Percentiles rank a stretch among this genome's conserved stretches.
Evolutionary conservation across 2,113 vertebrate species (phyloP).

Genomic region (Apteryx owenii): DNA sequence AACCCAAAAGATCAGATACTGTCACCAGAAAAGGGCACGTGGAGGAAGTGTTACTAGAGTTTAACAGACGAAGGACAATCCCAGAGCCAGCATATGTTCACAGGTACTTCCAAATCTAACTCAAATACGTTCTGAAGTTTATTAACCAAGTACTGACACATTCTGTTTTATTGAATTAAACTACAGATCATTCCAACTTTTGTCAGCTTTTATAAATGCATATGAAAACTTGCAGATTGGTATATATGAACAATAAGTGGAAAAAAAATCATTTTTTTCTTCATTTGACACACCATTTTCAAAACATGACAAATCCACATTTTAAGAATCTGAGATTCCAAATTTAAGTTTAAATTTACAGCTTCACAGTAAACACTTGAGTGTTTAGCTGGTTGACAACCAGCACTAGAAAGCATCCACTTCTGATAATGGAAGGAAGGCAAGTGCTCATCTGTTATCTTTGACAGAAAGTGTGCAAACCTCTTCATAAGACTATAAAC

Average conservation of each 20-base stretch:
- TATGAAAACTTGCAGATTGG: neutral
- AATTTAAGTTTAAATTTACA: neutral
- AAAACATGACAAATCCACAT: neutral
- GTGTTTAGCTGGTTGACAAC: neutral
- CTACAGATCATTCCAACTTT: fast-evolving
- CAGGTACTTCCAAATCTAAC: neutral
- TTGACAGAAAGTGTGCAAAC: neutral
- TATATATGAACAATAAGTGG: neutral
- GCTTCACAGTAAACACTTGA: neutral
- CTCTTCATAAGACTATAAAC: neutral
- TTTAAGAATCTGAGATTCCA: neutral
- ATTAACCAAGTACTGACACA: neutral
- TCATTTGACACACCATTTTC: neutral
- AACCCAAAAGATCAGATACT: neutral
- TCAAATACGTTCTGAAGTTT: neutral
- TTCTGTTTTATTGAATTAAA: neutral
- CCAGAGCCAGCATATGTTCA: neutral
- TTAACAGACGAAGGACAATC: neutral
- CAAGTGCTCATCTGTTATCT: neutral
- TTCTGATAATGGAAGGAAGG: neutral
- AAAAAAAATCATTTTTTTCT: neutral
- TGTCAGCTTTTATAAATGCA: fast-evolving
- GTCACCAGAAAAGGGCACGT: neutral
- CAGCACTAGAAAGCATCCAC: neutral
- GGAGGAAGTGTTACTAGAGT: neutral